Evolutionary conservation across 2,888 invertebrate species (phyloP).

Genomic region (Eristalinus aeneus): DNA sequence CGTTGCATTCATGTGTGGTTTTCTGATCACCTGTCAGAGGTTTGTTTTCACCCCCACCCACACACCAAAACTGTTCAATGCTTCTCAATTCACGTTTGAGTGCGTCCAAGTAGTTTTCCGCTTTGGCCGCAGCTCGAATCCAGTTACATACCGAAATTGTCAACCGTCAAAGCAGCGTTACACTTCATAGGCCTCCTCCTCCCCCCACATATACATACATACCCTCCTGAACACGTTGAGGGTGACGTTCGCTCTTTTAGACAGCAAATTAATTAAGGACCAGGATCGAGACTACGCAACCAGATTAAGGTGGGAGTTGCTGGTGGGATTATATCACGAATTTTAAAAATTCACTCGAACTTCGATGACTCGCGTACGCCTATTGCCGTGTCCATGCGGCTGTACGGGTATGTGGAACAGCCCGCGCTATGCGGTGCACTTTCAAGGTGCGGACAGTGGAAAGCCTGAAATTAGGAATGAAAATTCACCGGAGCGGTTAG

Average conservation of each 20-base stretch:
- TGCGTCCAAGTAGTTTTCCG: constrained; percentile 20
- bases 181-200: background rate
- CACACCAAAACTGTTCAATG: background rate
- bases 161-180: constrained; percentile 43
- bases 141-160: constrained; percentile 45
- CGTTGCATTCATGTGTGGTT: background rate
- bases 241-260: constrained; percentile 39
- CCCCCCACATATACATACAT: background rate
- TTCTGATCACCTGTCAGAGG: constrained; percentile 26
- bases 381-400: background rate
- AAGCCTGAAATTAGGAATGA: constrained; percentile 50
- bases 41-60: background rate
- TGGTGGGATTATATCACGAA: constrained; percentile 45
- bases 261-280: constrained; percentile 64
- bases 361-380: background rate
- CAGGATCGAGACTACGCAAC: constrained; percentile 39
- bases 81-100: background rate
- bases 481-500: constrained; percentile 66
- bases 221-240: background rate
- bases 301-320: constrained; percentile 9
- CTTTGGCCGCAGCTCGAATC: constrained; percentile 45
- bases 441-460: constrained; percentile 24
- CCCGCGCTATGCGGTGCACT: constrained; percentile 26
- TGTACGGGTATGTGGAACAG: background rate
- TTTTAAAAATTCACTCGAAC: constrained; percentile 39